Base-by-base conservation (phyloP, 1,140 invertebrate species). In the Nautilus pompilius region DNA sequence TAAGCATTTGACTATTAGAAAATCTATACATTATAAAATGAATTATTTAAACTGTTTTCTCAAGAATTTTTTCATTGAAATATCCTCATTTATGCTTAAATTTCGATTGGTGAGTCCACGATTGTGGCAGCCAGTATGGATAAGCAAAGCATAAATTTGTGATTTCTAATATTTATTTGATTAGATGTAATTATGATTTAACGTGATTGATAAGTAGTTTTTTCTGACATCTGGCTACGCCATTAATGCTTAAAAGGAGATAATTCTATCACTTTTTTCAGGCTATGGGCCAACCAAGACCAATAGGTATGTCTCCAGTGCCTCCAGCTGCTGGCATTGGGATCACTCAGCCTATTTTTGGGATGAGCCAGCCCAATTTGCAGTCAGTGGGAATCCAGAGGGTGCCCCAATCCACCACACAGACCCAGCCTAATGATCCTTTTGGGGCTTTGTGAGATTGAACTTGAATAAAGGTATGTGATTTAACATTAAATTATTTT, bases 361-460 rank as follows among this genome's bases (percentile, higher is more conserved):
- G 36, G 1, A 66, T 67, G 62, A 60, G 60, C 60, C 65, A 54
- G 13, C 26, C 46, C 13, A 57, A 53, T 30, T 59, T 62, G 46
- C 62, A 65, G 54, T 64, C 63, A 41, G 61, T 67, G 36, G 62
- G 58, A 34, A 48, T 24, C 22, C 22, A 29, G 2, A 57, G 62
- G 48, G 64, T 65, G 54, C 36, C 55, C 36, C 66, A 68, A 30
- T 64, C 67, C 3, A 46, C 61, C 22, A 41, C 60, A 46, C 65
- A 66, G 28, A 49, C 58, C 34, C 65, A 69, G 45, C 61, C 64
- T 32, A 74, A 74, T 64, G 74, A 76, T 65, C 74, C 74, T 45
- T 74, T 74, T 62, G 74, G 72, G 30, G 67, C 72, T 49, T 74
- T 74, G 73, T 76, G 72, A 74, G 62, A 66, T 55, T 61, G 34